These are phyloP conservation scores for Leucoma salicis DNA, from an alignment of 2,888 invertebrate genomes.

Conservation along the genomic window DNA sequence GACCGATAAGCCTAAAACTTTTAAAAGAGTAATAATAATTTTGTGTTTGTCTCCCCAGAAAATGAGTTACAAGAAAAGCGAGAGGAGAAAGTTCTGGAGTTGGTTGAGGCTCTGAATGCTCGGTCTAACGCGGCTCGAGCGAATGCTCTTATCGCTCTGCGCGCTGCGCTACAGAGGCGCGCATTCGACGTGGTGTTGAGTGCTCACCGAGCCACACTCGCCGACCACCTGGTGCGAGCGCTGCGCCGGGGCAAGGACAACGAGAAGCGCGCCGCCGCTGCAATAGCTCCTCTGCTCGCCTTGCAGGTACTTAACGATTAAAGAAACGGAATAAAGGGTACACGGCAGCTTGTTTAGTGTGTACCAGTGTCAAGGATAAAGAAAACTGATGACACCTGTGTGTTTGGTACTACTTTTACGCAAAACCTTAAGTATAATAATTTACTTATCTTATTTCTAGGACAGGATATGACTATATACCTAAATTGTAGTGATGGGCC, in stretches of 20 bases:
- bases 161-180: slow-evolving; percentile 89
- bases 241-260: slow-evolving; percentile 91
- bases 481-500: too few species aligned
- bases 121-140: slow-evolving; percentile 93
- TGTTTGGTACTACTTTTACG: too few species aligned
- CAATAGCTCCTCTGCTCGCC: slow-evolving; percentile 89
- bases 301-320: slow-evolving; percentile 87
- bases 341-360: too few species aligned
- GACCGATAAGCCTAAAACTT: too few species aligned
- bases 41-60: slow-evolving; percentile 65
- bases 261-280: slow-evolving; percentile 92
- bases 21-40: too few species aligned
- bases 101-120: slow-evolving; percentile 93
- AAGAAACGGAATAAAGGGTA: too few species aligned
- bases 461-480: too few species aligned
- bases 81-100: slow-evolving; percentile 94
- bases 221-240: slow-evolving; percentile 91
- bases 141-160: slow-evolving; percentile 86
- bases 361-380: too few species aligned
- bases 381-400: too few species aligned
- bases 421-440: too few species aligned
- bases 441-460: too few species aligned
- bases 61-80: slow-evolving; percentile 83
- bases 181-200: slow-evolving; percentile 89
- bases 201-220: slow-evolving; percentile 89